phyloP scores from a whole-genome alignment of 2,888 invertebrate genomes.

The Drosophila anomalata region DNA sequence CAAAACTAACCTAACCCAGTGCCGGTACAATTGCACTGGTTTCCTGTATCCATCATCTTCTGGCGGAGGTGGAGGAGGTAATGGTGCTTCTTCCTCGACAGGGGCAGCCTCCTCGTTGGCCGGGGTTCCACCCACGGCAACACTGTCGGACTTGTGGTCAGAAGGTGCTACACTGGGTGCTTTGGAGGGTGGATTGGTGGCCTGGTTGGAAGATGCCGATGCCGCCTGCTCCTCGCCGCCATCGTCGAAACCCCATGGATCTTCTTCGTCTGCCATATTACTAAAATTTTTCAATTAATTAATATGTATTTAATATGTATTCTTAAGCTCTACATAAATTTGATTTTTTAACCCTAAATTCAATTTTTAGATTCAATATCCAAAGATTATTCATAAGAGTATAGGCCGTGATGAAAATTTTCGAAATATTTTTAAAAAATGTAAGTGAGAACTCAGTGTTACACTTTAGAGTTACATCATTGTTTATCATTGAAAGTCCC shows the following conservation, averaged over 20 bases:
- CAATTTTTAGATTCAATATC: no score
- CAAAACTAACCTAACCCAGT: conserved; percentile 90
- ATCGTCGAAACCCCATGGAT: conserved; percentile 86
- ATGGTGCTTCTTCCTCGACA: conserved; percentile 84
- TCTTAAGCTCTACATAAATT: no score
- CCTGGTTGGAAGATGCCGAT: conserved; percentile 47
- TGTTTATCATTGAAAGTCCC: background rate
- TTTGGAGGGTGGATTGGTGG: conserved; percentile 74
- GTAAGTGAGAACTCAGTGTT: background rate
- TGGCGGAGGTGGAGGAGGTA: conserved; percentile 83
- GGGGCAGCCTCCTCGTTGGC: conserved; percentile 64
- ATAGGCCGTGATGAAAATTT: background rate
- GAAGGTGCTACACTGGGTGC: conserved; percentile 81
- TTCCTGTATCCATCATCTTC: conserved; percentile 87
- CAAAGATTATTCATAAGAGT: background rate
- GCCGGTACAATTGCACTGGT: conserved; percentile 89
- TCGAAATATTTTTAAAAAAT: background rate
- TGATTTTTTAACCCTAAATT: no score
- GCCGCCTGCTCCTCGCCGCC: conserved; percentile 68
- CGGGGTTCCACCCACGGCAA: conserved; percentile 47
- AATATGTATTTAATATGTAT: no score
- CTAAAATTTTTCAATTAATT: conserved; percentile 22
- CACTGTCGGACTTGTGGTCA: conserved; percentile 81
- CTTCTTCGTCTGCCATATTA: conserved; percentile 85
- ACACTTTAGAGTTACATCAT: background rate